Evolutionary conservation across 2,113 vertebrate genomes (phyloP).

Genomic region (Sinocyclocheilus grahami): DNA sequence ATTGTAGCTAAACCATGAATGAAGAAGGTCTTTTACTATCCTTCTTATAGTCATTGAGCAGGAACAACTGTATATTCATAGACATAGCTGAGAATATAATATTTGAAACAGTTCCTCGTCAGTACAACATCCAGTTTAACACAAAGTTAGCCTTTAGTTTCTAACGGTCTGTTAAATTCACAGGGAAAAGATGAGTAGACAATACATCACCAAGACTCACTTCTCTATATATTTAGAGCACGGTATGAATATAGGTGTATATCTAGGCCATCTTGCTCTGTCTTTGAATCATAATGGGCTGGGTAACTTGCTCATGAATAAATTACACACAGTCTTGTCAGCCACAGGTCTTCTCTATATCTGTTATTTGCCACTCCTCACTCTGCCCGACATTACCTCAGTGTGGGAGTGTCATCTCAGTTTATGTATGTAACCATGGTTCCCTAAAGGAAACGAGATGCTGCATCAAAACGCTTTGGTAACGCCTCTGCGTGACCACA

Average conservation of each 20-base stretch:
- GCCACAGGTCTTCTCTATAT: slow-evolving; percentile 44
- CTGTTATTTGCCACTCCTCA: slow-evolving; percentile 46
- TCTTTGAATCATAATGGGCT: slow-evolving; percentile 61
- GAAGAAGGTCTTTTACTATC: not conserved
- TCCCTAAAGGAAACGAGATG: too few species aligned
- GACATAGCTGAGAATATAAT: not conserved
- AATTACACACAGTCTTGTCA: slow-evolving; percentile 60
- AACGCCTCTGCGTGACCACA: too few species aligned
- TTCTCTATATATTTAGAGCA: slow-evolving; percentile 6
- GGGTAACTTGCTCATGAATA: slow-evolving; percentile 62
- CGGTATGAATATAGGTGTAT: not conserved
- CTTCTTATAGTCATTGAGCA: not conserved
- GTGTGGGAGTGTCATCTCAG: slow-evolving; percentile 50
- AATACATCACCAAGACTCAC: not conserved
- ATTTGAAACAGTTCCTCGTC: not conserved
- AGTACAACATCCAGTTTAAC: too few species aligned
- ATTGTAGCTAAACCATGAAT: slow-evolving; percentile 3
- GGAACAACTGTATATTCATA: not conserved
- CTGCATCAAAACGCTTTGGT: too few species aligned
- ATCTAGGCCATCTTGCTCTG: not conserved
- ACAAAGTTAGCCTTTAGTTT: not conserved
- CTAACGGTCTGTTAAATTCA: not conserved
- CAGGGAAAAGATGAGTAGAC: not conserved
- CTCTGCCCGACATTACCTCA: slow-evolving; percentile 30
- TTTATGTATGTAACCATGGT: too few species aligned